Base-by-base conservation (phyloP, 2,888 invertebrate genomes). In the Ephialtes manifestator region DNA sequence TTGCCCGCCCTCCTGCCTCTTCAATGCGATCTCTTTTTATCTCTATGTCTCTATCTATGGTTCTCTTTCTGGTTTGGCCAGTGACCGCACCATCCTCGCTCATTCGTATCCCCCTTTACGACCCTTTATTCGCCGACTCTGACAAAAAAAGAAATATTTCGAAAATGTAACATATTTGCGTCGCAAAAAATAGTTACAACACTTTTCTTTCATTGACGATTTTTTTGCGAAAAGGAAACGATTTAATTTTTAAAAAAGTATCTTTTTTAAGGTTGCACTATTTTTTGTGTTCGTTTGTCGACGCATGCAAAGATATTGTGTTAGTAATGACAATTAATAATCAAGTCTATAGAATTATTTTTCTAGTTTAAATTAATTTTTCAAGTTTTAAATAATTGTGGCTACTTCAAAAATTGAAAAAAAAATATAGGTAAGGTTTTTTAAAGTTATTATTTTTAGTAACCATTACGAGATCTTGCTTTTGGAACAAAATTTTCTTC, bases 41-140 rank as follows among this genome's bases (percentile, higher is more conserved):
- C 35, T 20, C 11, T 20, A n/a, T 20, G 39, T 81, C 79, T 71
- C 77, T 71, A 76, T 65, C 75, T 67, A 60, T 80, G 58, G 43
- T 51, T 77, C 48, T 78, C 46, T 75, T 48, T 71, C 53, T 60
- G 43, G 75, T 63, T 81, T 5, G 53, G 71, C 43, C 71, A 68
- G 74, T 83, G 31, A 53, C 68, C 71, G 79, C 55, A 28, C 68
- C 48, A 68, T 76, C 70, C 79, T 84, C 75, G 60, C 70, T 68
- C 82, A 84, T 63, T 68, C 79, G 63, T 75, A 18, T 68, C 48
- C 55, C 71, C 79, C 80, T 77, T 83, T 83, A 83, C 65, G 83
- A 83, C 79, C 80, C 83, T 80, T 68, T 85, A 84, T 85, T 70
- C 75, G 65, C 53, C 48, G 35, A 65, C 48, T 58, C 46, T 35